Conservation (phyloP, 2,113 vertebrate genomes). For the Istiophorus platypterus region DNA sequence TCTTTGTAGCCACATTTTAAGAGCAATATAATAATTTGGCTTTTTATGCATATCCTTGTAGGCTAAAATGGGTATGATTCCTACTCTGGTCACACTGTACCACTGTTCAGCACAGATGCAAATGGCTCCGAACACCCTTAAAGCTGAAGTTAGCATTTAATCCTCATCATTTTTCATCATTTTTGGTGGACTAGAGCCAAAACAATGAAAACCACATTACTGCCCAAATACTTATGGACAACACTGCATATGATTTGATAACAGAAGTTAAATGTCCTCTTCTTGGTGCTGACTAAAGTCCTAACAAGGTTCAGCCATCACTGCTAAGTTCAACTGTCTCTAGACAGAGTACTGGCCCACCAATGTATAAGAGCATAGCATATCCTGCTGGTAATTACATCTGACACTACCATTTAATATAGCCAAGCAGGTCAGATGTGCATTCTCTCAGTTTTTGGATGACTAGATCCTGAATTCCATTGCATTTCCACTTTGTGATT, state of each 20-base stretch:
- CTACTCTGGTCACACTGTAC: neutral
- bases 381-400: neutral
- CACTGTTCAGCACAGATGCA: neutral
- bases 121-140: conserved; percentile 6
- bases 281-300: too few relatives aligned
- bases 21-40: neutral
- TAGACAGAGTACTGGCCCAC: neutral
- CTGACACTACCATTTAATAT: neutral
- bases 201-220: neutral
- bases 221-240: neutral
- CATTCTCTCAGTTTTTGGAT: neutral
- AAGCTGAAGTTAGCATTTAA: conserved; percentile 9
- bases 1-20: conserved; percentile 1
- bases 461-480: conserved; percentile 12
- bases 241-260: neutral
- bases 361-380: neutral
- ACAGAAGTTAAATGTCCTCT: neutral
- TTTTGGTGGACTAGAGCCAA: neutral
- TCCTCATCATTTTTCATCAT: neutral
- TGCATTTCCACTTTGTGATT: conserved; percentile 44
- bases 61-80: conserved; percentile 7
- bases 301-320: conserved; percentile 3
- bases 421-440: neutral
- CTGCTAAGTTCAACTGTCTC: neutral
- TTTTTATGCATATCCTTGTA: neutral